phyloP scores from a whole-genome alignment of 2,113 vertebrate species.

The Delphinapterus leucas region DNA sequence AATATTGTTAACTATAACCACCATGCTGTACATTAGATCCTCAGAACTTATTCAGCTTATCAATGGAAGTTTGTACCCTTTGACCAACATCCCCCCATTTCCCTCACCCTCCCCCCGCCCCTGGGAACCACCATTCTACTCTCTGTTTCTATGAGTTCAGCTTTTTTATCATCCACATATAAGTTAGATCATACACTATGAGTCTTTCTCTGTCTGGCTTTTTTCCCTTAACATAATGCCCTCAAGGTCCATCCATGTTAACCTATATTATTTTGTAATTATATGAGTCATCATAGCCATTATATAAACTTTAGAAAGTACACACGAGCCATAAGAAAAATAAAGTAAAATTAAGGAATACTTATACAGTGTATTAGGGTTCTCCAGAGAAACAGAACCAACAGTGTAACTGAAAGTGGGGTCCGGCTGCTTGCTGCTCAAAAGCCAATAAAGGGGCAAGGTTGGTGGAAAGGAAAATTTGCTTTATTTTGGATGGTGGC shows the following conservation, averaged over 20 bases:
- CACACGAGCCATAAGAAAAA: background rate
- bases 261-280: background rate
- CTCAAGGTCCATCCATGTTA: background rate
- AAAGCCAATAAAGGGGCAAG: too few species aligned
- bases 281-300: background rate
- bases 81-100: background rate
- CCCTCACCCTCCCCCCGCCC: background rate
- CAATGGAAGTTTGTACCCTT: background rate
- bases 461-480: too few species aligned
- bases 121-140: background rate
- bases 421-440: too few species aligned
- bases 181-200: background rate
- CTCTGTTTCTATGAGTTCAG: too few species aligned
- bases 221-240: background rate
- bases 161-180: background rate
- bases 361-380: background rate
- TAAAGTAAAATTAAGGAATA: background rate
- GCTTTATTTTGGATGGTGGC: too few species aligned
- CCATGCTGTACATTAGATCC: background rate
- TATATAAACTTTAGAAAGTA: background rate
- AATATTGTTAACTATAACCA: background rate
- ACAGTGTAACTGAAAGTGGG: too few species aligned
- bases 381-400: background rate
- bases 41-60: background rate
- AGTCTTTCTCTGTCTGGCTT: background rate